Base-by-base conservation (phyloP, 2,113 vertebrate genomes). In the Thamnaconus septentrionalis region DNA sequence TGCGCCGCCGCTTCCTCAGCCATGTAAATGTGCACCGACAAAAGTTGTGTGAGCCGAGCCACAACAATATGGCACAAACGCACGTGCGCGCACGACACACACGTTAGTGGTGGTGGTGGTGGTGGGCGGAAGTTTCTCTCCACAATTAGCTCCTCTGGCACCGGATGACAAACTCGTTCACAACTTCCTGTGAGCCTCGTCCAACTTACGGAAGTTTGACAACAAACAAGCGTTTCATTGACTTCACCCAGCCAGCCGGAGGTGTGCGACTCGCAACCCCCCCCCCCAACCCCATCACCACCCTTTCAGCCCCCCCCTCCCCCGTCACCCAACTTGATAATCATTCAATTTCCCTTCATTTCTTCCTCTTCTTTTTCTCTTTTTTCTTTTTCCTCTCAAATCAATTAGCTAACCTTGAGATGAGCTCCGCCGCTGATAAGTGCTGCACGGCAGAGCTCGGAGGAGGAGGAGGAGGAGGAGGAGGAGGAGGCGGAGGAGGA, bases 11-110 rank as follows among this genome's bases (percentile, higher is more conserved):
- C 18, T 31, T 95, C 94, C 94, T 96, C 94, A 96, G 94, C 94
- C 90, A 96, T 97, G 95, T 95, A 98, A 96, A 97, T 97, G 91
- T 95, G 94, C 94, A 93, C 94, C 93, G 94, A 95, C 94, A 91
- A 92, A 93, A 93, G 93, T 90, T 92, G 93, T 31, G 18, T 31
- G 18, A 31, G 18, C 18, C 18, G 93, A 93, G 92, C 88, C 85
- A 91, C 93, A 92, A 94, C 85, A 85, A 87, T 92, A 89, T 93
- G 94, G 93, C 93, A 93, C 93, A 87, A 31, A 2, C 18, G 2
- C 18, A 31, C 1, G 18, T 31, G 18, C 2, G 18, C 2, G 18
- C 18, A 31, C 18, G 18, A 31, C 18, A 2, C 18, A 31, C 18
- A 31, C 18, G 2, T 31, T 31, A 2, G 18, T 31, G 18, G 18